Base-by-base conservation (phyloP, 2,113 vertebrate genomes). In the Sinocyclocheilus grahami region DNA sequence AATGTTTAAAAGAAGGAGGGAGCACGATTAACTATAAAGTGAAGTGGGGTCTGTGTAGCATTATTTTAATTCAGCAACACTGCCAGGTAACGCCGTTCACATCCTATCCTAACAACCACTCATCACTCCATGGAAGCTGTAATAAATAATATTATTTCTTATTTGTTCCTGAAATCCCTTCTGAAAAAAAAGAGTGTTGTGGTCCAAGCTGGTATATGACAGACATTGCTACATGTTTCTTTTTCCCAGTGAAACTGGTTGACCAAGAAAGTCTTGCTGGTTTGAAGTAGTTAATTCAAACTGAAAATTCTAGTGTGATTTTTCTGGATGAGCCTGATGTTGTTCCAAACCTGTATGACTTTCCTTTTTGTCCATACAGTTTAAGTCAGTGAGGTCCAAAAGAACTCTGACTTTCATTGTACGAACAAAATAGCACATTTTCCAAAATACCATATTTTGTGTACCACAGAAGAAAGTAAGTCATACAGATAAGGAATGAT, bases 311-410 rank as follows among this genome's bases (percentile, higher is more conserved):
- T 72, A 55, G 14, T 18, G 53, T 18, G 22, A 75, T 20, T 51
- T 76, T 76, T 76, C 42, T 46, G 42, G 11, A 13, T 48, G 12
- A 24, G 42, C 5, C 5, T n/a, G 2, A 48, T 46, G 39, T 14
- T 24, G 72, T 75, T 72, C 42, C 39, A 48, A 76, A 76, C 42
- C n/a, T 76, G 42, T 48, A 48, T 48, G 42, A 48, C 72, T 48
- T 74, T 20, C 1, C 0, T 71, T 37, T 10, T 39, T 22, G 22
- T 75, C 11, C 39, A 24, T 74, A 39, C 3, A 72, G 22, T 75
- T 22, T 5, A 75, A 75, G 37, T 74, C 4, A 42, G 39, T 13
- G 72, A 22, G 11, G 72, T 75, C 22, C 39, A 48, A 46, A 75
- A 46, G 1, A 39, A 72, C 67, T 27, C 8, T 3, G 58, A 27